Percentiles rank a stretch among this genome's conserved stretches.
Conservation (phyloP, 92 coral and sea anemone species). For the Virgularia gustaviana region DNA sequence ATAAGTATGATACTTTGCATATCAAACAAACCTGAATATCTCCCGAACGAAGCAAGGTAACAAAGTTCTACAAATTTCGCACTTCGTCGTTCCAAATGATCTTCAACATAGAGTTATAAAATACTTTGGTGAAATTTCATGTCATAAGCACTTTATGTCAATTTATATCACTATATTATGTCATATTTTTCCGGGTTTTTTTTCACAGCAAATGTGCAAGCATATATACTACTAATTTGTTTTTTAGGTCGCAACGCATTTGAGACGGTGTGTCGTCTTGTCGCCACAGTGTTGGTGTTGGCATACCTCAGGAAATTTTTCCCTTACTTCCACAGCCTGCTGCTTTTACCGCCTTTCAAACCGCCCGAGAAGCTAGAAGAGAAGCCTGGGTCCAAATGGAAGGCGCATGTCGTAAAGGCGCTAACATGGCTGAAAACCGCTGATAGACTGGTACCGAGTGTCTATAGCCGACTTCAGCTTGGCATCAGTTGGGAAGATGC, state of each 20-base stretch:
- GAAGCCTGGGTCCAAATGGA: conserved; percentile 46
- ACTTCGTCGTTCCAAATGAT: too few relatives aligned
- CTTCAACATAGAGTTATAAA: conserved; percentile 54
- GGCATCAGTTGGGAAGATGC: conserved; percentile 78
- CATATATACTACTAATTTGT: conserved; percentile 5
- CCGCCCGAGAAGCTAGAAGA: background rate
- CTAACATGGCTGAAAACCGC: conserved; percentile 71
- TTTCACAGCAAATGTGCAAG: too few relatives aligned
- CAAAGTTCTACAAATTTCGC: too few relatives aligned
- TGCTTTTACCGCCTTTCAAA: conserved; percentile 37
- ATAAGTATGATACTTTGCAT: too few relatives aligned
- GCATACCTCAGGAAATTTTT: conserved; percentile 56
- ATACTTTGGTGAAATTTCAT: conserved; percentile 81
- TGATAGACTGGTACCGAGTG: conserved; percentile 73
- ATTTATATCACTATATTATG: background rate
- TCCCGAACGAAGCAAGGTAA: too few relatives aligned
- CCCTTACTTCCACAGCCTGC: conserved; percentile 54
- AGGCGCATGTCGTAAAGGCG: conserved; percentile 50
- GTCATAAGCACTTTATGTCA: conserved; percentile 49
- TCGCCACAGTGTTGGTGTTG: conserved; percentile 71
- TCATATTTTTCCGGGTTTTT: background rate
- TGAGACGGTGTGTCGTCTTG: conserved; percentile 57
- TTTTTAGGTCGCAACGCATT: conserved; percentile 63
- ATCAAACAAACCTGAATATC: too few relatives aligned
- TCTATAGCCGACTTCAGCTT: conserved; percentile 83